Percentiles rank a stretch among this genome's conserved stretches.
These are phyloP conservation scores for Norana najaformis DNA, from an alignment of 2,888 invertebrate species.

Conservation along the genomic window DNA sequence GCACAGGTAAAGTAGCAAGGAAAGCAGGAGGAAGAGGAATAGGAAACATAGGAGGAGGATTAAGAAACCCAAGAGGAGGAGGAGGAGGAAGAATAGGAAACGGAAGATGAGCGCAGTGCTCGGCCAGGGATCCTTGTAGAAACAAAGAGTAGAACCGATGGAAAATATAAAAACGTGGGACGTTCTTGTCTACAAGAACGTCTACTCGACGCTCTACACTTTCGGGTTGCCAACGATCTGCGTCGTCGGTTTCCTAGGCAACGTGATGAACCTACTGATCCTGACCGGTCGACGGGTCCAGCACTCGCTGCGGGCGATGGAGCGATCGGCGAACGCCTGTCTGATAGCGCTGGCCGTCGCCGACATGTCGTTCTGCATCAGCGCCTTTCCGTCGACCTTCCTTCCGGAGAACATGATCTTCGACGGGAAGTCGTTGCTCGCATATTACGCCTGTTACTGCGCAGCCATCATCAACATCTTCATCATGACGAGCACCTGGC, in stretches of 20 bases:
- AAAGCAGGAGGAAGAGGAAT: not conserved
- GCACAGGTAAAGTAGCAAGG: not conserved
- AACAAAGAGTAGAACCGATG: too few species aligned
- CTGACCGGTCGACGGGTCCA: slow-evolving; percentile 66
- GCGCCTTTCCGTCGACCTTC: slow-evolving; percentile 47
- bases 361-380: slow-evolving; percentile 69
- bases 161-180: not conserved
- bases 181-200: not conserved
- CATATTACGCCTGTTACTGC: slow-evolving; percentile 45
- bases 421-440: slow-evolving; percentile 32
- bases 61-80: not conserved
- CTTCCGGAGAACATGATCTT: slow-evolving; percentile 43
- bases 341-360: slow-evolving; percentile 75
- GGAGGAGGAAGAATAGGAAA: not conserved
- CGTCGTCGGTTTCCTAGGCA: slow-evolving; percentile 65
- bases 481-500: slow-evolving; percentile 71
- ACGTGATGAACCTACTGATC: slow-evolving; percentile 77
- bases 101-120: not conserved
- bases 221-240: slow-evolving; percentile 46
- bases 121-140: not conserved
- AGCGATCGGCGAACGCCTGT: slow-evolving; percentile 66
- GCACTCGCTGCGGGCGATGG: slow-evolving; percentile 40
- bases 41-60: too few species aligned
- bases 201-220: slow-evolving; percentile 37
- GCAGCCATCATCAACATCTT: slow-evolving; percentile 56